These are phyloP conservation scores for Apeltes quadracus DNA, from an alignment of 2,113 vertebrate genomes.

Conservation along the genomic window DNA sequence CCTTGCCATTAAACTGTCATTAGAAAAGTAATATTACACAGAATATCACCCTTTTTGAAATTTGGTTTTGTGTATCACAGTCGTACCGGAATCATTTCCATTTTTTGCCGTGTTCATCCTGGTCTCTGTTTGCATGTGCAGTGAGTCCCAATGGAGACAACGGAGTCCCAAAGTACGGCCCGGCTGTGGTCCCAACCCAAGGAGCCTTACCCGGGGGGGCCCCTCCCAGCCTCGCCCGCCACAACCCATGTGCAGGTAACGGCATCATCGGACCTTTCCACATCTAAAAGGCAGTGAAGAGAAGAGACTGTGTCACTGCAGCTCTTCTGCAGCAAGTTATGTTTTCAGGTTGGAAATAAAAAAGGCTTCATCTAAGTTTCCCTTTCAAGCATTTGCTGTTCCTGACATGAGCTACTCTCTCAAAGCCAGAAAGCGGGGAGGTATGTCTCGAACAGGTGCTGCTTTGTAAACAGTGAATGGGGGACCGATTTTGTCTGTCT, in stretches of 20 bases:
- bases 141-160: slow-evolving; percentile 60
- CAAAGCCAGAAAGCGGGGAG: too few species aligned
- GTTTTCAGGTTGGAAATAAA: background rate
- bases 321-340: background rate
- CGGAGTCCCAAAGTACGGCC: slow-evolving; percentile 25
- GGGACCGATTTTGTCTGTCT: too few species aligned
- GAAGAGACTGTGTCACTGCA: background rate
- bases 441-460: too few species aligned
- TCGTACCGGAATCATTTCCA: background rate
- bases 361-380: background rate
- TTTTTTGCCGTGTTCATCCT: background rate
- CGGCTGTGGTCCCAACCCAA: slow-evolving; percentile 4
- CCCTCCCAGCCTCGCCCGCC: background rate
- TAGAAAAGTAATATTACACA: background rate
- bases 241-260: slow-evolving; percentile 64
- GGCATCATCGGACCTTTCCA: too few species aligned
- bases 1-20: background rate
- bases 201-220: background rate
- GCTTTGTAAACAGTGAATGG: too few species aligned
- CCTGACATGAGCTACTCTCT: too few species aligned
- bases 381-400: background rate
- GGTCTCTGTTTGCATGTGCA: slow-evolving; percentile 20
- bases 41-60: slow-evolving; percentile 2
- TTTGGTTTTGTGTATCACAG: background rate
- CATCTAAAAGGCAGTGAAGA: background rate